phyloP scores from a whole-genome alignment of 2,797 vertebrate genomes.

The Anolis apletophallus region DNA sequence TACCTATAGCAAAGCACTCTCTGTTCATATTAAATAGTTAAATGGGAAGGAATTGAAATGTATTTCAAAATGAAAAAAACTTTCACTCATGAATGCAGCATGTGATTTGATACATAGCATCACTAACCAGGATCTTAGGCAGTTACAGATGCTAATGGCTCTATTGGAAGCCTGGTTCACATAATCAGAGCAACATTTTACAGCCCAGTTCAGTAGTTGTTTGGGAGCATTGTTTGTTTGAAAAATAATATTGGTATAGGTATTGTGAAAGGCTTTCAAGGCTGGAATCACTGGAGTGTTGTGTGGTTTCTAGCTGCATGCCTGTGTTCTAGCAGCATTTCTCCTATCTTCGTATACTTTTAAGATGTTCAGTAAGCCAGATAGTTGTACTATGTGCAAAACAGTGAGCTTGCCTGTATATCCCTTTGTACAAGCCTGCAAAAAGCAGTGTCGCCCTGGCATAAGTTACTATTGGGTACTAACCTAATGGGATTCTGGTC shows the following conservation, averaged over 20 bases:
- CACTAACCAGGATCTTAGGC: conserved; percentile 50
- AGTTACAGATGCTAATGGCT: conserved; percentile 54
- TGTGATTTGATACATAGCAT: conserved; percentile 49
- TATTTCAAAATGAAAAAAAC: conserved; percentile 49
- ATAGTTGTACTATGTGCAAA: neutral
- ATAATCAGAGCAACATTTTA: conserved; percentile 60
- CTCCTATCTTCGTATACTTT: conserved; percentile 37
- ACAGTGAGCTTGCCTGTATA: neutral
- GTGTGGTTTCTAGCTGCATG: too few species aligned
- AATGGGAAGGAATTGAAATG: conserved; percentile 41
- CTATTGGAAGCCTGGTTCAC: conserved; percentile 48
- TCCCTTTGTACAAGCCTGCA: too few species aligned
- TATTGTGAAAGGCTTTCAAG: neutral
- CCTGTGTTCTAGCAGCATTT: too few species aligned
- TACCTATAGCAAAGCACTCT: conserved; percentile 52
- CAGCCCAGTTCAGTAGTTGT: conserved; percentile 67
- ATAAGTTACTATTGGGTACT: too few species aligned
- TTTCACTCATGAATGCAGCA: conserved; percentile 49
- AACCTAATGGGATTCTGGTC: too few species aligned
- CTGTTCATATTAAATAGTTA: conserved; percentile 20
- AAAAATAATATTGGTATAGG: conserved; percentile 55
- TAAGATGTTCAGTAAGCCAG: neutral
- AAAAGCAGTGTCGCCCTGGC: too few species aligned
- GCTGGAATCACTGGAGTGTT: too few species aligned
- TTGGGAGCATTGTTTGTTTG: conserved; percentile 59